A percentile compares a stretch with the other conserved stretches of the same genome.
Conservation (phyloP, 1,140 invertebrate genomes). For the Drosophila gunungcola region DNA sequence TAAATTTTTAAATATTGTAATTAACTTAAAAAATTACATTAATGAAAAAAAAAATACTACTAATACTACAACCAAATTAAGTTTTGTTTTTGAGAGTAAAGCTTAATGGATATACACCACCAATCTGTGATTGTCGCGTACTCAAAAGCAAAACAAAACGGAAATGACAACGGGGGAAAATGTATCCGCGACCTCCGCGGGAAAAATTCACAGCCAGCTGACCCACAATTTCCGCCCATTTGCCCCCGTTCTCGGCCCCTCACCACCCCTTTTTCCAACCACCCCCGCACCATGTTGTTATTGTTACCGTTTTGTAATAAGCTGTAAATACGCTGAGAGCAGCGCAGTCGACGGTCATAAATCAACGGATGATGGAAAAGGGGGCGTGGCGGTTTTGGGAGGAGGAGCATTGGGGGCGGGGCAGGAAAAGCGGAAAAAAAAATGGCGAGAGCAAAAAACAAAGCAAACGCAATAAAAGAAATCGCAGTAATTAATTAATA, state of each 20-base stretch:
- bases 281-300: not conserved
- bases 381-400: constrained; percentile 8
- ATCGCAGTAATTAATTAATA: constrained; percentile 82
- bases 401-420: constrained; percentile 11
- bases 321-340: constrained; percentile 54
- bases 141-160: constrained; percentile 11
- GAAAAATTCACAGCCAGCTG: constrained; percentile 32
- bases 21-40: too few relatives aligned
- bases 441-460: constrained; percentile 17
- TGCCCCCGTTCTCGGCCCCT: not conserved
- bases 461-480: constrained; percentile 64
- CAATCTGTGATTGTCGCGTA: constrained; percentile 1
- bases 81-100: too few relatives aligned
- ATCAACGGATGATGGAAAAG: constrained; percentile 31
- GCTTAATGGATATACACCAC: constrained; percentile 1
- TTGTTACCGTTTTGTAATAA: constrained; percentile 35
- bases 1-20: too few relatives aligned
- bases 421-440: constrained; percentile 1
- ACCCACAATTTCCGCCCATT: constrained; percentile 42
- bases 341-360: constrained; percentile 41
- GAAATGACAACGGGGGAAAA: constrained; percentile 9
- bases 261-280: not conserved
- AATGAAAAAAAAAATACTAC: too few relatives aligned
- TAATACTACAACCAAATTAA: not conserved
- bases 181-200: constrained; percentile 28